Base-by-base conservation (phyloP, 37 sponge, comb jelly and placozoan genomes). In the Bolinopsis microptera region DNA sequence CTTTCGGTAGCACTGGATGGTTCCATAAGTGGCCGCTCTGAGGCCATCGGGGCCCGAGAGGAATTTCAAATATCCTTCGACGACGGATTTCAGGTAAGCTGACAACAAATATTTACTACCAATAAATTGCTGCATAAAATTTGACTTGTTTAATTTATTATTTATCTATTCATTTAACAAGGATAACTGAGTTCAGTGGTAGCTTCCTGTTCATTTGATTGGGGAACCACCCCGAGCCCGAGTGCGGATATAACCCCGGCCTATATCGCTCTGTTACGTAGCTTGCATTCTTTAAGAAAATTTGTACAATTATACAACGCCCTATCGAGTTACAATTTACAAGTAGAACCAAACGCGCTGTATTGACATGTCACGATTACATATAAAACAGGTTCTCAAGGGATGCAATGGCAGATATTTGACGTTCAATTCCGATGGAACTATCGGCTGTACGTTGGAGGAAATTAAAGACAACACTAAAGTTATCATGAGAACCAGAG, bases 351-450 rank as follows among this genome's bases (percentile, higher is more conserved):
- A 48, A 48, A 13, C n/a, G n/a, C n/a, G n/a, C 13, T 18, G 5
- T 48, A 48, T 48, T 13, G 61, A 13, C 61, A 48, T 48, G 61
- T 48, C 61, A 48, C 61, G 13, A 48, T 13, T 48, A 48, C 13
- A 48, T 48, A 48, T 48, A 18, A 48, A 48, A 18, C 61, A 48
- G 74, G 35, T 77, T 34, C 33, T 77, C 35, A 32, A 77, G 37
- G 90, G 90, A 0, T 86, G 90, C 61, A 86, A 86, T 39, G 90
- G 90, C 0, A 40, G 90, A 30, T 86, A 86, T 34, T 30, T 86
- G 25, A 86, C 90, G 5, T 86, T 86, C 36, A 41, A 86, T 23
- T 9, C n/a, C 0, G 61, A 41, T 23, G 90, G 90, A 21, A 41
- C 48, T 86, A 86, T 86, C 2, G 90, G 90, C 24, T 86, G 90